Conservation (phyloP, 2,113 vertebrate species). For the Protobothrops flavoviridis region DNA sequence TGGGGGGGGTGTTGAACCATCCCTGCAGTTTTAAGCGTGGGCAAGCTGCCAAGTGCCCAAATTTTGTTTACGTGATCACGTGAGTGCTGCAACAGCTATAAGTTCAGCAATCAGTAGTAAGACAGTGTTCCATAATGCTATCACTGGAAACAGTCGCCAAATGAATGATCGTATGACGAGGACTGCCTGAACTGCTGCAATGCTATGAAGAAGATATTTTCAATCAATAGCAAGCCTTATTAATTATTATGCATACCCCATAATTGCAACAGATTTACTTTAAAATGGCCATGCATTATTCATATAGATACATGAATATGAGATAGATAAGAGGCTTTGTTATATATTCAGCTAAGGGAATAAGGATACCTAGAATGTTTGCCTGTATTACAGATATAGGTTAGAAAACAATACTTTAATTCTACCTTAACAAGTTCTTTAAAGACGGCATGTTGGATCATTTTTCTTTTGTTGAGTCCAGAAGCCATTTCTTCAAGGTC, state of each 20-base stretch:
- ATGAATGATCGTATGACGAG: no score
- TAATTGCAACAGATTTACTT: neutral
- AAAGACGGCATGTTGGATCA: conserved; percentile 99
- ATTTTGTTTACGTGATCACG: no score
- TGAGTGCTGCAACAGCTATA: no score
- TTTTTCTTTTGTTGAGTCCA: conserved; percentile 97
- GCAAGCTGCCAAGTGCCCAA: no score
- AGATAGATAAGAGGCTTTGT: neutral
- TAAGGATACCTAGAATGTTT: neutral
- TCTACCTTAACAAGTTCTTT: conserved; percentile 98
- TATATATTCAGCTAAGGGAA: neutral
- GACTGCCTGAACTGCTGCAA: neutral
- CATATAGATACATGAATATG: neutral
- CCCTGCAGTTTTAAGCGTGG: no score
- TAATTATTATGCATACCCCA: neutral
- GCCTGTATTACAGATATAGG: neutral
- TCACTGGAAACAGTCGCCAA: no score
- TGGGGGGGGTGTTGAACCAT: no score
- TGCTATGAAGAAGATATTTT: neutral
- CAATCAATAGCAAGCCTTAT: neutral
- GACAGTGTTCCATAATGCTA: no score
- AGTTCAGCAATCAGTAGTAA: no score
- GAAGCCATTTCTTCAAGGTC: conserved; percentile 99
- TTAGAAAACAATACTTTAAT: neutral
- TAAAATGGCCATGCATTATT: neutral